Evolutionary conservation across 2,797 vertebrate genomes (phyloP).

Genomic region (Antrozous pallidus): DNA sequence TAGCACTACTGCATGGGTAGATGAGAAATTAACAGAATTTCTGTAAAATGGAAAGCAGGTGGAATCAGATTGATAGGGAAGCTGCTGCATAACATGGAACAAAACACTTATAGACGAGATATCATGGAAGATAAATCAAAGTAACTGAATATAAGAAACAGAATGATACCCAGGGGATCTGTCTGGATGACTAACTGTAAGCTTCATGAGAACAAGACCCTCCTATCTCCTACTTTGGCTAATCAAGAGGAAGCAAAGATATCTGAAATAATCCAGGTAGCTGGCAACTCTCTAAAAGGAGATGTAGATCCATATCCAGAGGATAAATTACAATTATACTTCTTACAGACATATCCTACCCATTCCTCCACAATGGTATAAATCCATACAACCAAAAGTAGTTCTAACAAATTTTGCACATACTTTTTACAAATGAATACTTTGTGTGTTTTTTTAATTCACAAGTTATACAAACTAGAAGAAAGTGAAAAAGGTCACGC

Average conservation of each 20-base stretch:
- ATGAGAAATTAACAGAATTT: not conserved
- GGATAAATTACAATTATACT: not conserved
- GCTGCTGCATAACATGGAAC: not conserved
- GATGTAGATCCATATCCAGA: not conserved
- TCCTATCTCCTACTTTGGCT: not conserved
- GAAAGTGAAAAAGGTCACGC: not conserved
- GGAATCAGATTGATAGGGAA: not conserved
- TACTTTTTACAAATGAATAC: not conserved
- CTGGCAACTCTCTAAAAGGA: not conserved
- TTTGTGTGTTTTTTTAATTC: not conserved
- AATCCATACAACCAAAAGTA: not conserved
- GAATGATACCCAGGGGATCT: not conserved
- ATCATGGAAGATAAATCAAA: not conserved
- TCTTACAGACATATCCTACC: not conserved
- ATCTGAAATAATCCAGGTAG: not conserved
- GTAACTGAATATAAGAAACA: not conserved
- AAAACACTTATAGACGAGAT: not conserved
- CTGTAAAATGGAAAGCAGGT: not conserved
- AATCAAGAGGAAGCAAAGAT: not conserved
- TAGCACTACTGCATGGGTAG: rapidly evolving
- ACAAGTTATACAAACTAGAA: not conserved
- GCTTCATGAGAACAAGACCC: not conserved
- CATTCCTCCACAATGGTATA: not conserved
- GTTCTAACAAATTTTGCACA: not conserved
- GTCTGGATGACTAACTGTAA: not conserved